Percentiles rank a stretch among this genome's conserved stretches.
Conservation (phyloP, 1,140 invertebrate genomes). For the Heliconius hewitsoni region DNA sequence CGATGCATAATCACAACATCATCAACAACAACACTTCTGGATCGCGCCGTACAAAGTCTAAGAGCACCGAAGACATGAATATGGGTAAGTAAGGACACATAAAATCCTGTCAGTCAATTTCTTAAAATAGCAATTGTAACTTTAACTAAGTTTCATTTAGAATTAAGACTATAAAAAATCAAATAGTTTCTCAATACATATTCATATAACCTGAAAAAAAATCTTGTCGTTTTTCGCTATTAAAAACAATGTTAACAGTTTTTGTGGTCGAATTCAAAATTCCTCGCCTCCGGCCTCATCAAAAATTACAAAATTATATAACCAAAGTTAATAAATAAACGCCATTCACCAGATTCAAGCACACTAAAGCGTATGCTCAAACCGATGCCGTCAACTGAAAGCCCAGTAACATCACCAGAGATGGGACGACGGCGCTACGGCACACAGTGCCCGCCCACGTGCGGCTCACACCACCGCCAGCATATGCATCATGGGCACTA, state of each 20-base stretch:
- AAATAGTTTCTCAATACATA: too few species aligned
- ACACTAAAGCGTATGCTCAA: slow-evolving; percentile 96
- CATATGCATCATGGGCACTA: slow-evolving; percentile 77
- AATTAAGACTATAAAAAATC: too few species aligned
- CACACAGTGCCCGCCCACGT: slow-evolving; percentile 73
- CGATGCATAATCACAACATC: slow-evolving; percentile 84
- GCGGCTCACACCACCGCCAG: slow-evolving; percentile 76
- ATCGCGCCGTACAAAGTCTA: slow-evolving; percentile 88
- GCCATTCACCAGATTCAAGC: slow-evolving; percentile 86
- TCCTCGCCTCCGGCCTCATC: too few species aligned
- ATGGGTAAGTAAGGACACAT: slow-evolving; percentile 69
- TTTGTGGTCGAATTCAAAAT: too few species aligned
- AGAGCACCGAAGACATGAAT: slow-evolving; percentile 94
- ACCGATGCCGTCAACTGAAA: slow-evolving; percentile 93
- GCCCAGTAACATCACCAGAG: slow-evolving; percentile 93
- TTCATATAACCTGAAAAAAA: too few species aligned
- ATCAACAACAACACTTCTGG: slow-evolving; percentile 86
- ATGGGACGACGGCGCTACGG: slow-evolving; percentile 89
- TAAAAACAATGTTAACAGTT: too few species aligned
- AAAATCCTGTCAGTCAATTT: too few species aligned
- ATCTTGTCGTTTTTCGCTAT: too few species aligned
- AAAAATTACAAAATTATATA: too few species aligned
- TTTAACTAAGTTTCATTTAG: too few species aligned
- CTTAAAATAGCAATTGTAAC: too few species aligned
- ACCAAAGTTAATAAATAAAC: not conserved